Evolutionary conservation across 2,888 invertebrate genomes (phyloP), one percentile per base, ranked within the genome.

Genomic region (Lithophane socia): DNA sequence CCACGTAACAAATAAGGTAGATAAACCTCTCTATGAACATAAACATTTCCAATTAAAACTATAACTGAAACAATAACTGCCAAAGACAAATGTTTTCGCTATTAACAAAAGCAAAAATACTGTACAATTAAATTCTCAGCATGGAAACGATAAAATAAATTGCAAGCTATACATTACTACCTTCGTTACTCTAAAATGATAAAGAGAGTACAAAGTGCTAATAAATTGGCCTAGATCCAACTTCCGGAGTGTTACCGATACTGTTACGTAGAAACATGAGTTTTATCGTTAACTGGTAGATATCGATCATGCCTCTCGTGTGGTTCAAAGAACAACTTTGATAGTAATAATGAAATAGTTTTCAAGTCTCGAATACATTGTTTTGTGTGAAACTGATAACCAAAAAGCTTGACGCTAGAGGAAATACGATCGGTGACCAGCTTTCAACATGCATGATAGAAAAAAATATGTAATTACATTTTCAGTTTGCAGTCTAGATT

Each of bases 221-320:
- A 75, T 77, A 78, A 87, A 87, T 84, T 88, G 88, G 79, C 75
- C 44, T 63, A 37, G 49, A 75, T 78, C 82, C 82, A 80, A 86
- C 76, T 56, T 73, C 66, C 42, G 60, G 56, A 58, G 58, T 29
- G 61, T 54, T 58, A 60, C 63, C 24, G 66, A 86, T 79, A 73
- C 42, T 13, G 66, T 84, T 79, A 73, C 47, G 60, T 71, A 78
- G 63, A 65, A 79, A 84, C 56, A 70, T 9, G 61, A 75, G 21
- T 75, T 75, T 54, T 12, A 13, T 75, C 37, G 71, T 65, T 66
- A 75, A 82, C 69, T 21, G 42, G 21, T 54, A 54, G 72, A 37
- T 80, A 79, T 73, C 61, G 73, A 75, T 58, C n/a, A 61, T 10
- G 49, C 21, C 47, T 63, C 49, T 64, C 42, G 37, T 42, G n/a